Percentiles rank a stretch among this genome's conserved stretches.
phyloP scores from a whole-genome alignment of 2,888 invertebrate species.

The Liodrosophila aerea region DNA sequence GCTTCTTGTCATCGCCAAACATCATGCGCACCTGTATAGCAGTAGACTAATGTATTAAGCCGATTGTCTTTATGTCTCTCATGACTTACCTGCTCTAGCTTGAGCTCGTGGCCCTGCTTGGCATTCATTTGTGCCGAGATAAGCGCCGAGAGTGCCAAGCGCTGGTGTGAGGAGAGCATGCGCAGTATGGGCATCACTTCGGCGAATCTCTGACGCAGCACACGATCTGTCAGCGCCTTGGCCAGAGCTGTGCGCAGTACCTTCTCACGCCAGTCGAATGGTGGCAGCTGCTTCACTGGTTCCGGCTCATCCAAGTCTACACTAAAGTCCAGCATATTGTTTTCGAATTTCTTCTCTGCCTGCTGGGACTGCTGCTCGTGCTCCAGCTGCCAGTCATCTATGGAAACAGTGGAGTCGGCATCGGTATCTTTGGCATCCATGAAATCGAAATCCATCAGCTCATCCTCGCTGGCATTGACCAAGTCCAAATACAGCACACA shows the following conservation, averaged over 20 bases:
- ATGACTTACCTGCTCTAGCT: conserved; percentile 84
- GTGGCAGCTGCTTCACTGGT: conserved; percentile 61
- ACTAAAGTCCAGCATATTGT: conserved; percentile 65
- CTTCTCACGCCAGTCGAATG: conserved; percentile 82
- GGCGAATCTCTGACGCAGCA: conserved; percentile 85
- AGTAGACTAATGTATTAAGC: too few relatives aligned
- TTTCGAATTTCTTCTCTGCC: conserved; percentile 49
- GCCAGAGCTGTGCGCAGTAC: conserved; percentile 84
- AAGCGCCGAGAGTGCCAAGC: conserved; percentile 85
- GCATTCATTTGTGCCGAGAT: conserved; percentile 86
- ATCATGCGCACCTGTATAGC: conserved; percentile 84
- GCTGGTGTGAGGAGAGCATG: conserved; percentile 86
- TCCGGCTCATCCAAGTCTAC: conserved; percentile 67
- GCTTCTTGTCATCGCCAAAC: conserved; percentile 84
- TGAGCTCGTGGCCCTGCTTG: conserved; percentile 83
- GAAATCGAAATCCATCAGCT: conserved; percentile 76
- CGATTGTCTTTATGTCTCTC: too few relatives aligned
- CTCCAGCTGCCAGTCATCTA: conserved; percentile 77
- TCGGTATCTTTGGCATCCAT: conserved; percentile 79
- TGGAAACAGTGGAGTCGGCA: conserved; percentile 18
- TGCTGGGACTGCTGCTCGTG: conserved; percentile 44
- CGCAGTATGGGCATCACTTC: conserved; percentile 87
- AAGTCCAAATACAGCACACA: conserved; percentile 64
- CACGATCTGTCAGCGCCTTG: conserved; percentile 85
- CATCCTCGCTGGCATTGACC: conserved; percentile 62